Evolutionary conservation across 2,797 vertebrate genomes (phyloP).

Genomic region (Clarias laeviceps): DNA sequence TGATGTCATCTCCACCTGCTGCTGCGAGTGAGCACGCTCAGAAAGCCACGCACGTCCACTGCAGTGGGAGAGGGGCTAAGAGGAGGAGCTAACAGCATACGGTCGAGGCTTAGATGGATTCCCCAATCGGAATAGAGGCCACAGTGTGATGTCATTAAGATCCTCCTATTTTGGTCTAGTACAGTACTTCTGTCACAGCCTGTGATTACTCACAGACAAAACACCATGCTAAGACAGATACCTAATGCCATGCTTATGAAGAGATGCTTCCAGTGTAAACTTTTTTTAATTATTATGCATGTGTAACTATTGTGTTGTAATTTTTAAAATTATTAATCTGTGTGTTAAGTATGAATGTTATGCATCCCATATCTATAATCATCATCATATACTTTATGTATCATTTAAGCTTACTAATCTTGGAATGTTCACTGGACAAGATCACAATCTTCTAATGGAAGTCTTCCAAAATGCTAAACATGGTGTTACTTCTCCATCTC

Average conservation of each 20-base stretch:
- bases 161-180: slow-evolving; percentile 23
- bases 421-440: background rate
- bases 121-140: slow-evolving; percentile 71
- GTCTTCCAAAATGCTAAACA: slow-evolving; percentile 24
- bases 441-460: background rate
- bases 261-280: background rate
- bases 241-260: slow-evolving; percentile 7
- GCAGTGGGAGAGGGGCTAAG: slow-evolving; percentile 74
- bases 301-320: background rate
- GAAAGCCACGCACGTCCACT: slow-evolving; percentile 80
- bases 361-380: background rate
- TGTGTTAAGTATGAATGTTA: background rate
- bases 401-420: background rate
- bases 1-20: slow-evolving; percentile 81
- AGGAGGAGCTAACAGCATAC: slow-evolving; percentile 63
- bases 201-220: slow-evolving; percentile 49
- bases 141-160: slow-evolving; percentile 63
- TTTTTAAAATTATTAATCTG: background rate
- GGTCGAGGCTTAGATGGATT: slow-evolving; percentile 59
- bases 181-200: slow-evolving; percentile 59
- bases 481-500: slow-evolving; percentile 41
- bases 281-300: background rate
- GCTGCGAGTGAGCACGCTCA: slow-evolving; percentile 73
- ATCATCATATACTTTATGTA: background rate
- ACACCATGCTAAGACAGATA: slow-evolving; percentile 3